Conservation (phyloP, 2,113 vertebrate genomes). For the Grantiella picta region DNA sequence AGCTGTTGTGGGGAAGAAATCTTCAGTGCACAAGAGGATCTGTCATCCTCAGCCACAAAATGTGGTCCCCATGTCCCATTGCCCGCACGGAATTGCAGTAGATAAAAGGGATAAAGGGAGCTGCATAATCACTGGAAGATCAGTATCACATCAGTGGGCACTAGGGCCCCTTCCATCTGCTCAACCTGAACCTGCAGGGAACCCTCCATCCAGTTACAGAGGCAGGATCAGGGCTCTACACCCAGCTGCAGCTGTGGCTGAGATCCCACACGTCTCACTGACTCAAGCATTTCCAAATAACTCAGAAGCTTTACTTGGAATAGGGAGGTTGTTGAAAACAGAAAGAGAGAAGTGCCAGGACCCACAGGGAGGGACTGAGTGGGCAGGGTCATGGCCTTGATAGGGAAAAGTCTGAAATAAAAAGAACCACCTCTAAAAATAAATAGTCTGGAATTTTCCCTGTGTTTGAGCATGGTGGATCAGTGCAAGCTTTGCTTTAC, state of each 20-base stretch:
- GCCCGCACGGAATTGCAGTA: neutral
- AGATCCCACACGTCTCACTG: neutral
- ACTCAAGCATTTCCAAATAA: slow-evolving; percentile 20
- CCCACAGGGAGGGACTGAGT: neutral
- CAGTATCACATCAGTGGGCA: neutral
- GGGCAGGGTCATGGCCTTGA: neutral
- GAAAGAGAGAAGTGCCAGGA: neutral
- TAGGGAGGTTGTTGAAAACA: slow-evolving; percentile 5
- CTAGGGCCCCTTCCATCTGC: neutral
- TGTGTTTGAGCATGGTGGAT: neutral
- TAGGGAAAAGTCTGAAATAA: slow-evolving; percentile 6
- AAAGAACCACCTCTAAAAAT: slow-evolving; percentile 23
- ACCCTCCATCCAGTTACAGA: neutral
- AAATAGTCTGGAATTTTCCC: neutral
- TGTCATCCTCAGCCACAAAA: neutral
- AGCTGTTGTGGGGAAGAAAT: neutral
- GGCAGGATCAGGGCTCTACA: neutral
- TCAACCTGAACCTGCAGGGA: neutral
- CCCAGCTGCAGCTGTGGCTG: neutral
- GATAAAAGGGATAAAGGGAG: neutral
- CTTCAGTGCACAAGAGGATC: neutral
- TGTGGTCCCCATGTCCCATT: neutral
- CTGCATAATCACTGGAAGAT: neutral
- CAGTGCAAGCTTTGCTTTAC: neutral
- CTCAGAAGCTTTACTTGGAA: slow-evolving; percentile 37